Percentiles rank a stretch among this genome's conserved stretches.
phyloP scores from a whole-genome alignment of 37 sponge, comb jelly and placozoan species.

The Cliona cf. orientalis region DNA sequence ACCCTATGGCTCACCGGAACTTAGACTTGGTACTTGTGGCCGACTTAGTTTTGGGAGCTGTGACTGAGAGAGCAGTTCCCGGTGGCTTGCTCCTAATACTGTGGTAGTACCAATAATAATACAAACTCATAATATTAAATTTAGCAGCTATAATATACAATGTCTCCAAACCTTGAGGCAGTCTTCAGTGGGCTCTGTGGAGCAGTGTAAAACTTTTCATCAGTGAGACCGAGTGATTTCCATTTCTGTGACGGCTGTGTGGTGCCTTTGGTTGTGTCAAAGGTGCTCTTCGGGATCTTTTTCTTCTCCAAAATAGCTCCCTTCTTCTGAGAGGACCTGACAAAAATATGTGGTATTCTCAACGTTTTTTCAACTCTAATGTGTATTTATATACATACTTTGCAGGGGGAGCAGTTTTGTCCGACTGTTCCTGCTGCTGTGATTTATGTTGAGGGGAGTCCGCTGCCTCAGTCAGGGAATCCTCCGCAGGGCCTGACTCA shows the following conservation, averaged over 20 bases:
- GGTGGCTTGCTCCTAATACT: slow-evolving; percentile 5
- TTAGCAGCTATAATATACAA: background rate
- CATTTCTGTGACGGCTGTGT: slow-evolving; percentile 63
- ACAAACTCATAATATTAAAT: too few species aligned
- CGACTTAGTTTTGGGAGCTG: slow-evolving; percentile 8
- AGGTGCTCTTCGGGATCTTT: slow-evolving; percentile 32
- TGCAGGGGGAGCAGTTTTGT: background rate
- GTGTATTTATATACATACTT: background rate
- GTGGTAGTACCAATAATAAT: too few species aligned
- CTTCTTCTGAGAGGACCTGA: slow-evolving; percentile 17
- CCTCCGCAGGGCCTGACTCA: background rate
- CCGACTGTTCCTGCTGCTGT: background rate
- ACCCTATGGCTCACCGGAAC: slow-evolving; percentile 32
- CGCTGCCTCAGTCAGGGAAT: background rate
- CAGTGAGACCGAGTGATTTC: slow-evolving; percentile 45
- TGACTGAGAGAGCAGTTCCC: background rate
- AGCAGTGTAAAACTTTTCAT: slow-evolving; percentile 30
- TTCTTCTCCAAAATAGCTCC: slow-evolving; percentile 1
- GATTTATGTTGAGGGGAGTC: slow-evolving; percentile 10
- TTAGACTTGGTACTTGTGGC: slow-evolving; percentile 43
- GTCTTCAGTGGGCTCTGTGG: slow-evolving; percentile 40
- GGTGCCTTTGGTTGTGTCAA: background rate
- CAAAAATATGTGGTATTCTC: too few species aligned
- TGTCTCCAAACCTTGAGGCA: background rate
- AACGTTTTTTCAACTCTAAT: background rate